Evolutionary conservation across 2,888 invertebrate genomes (phyloP).

Genomic region (Netelia fuscicornis): DNA sequence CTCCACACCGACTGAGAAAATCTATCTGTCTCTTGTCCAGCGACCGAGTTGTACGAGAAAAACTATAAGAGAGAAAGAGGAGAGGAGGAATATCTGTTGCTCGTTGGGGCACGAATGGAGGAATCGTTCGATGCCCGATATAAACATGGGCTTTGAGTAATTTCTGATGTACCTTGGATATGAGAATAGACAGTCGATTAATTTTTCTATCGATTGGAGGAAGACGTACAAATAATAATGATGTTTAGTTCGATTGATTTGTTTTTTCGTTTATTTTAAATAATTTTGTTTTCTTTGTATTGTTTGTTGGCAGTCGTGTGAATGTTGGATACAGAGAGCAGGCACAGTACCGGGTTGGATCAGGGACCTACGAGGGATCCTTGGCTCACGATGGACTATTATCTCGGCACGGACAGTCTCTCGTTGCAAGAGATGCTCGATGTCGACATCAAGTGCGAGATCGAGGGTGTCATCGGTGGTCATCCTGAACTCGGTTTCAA

Average conservation of each 20-base stretch:
- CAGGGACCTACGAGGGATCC: conserved; percentile 83
- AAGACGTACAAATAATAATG: background rate
- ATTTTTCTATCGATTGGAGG: background rate
- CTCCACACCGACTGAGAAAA: conserved; percentile 22
- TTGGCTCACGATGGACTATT: conserved; percentile 86
- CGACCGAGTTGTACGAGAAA: conserved; percentile 18
- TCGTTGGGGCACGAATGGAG: conserved; percentile 32
- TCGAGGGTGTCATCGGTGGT: conserved; percentile 92
- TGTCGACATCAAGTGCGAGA: conserved; percentile 94
- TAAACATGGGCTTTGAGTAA: conserved; percentile 50
- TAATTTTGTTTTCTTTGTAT: conserved; percentile 31
- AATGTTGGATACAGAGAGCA: conserved; percentile 84
- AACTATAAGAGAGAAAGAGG: conserved; percentile 1
- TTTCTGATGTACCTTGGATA: conserved; percentile 1
- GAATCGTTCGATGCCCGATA: conserved; percentile 52
- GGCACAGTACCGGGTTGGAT: conserved; percentile 83
- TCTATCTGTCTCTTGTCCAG: conserved; percentile 29
- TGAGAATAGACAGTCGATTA: background rate
- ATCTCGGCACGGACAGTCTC: conserved; percentile 86
- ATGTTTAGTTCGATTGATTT: background rate
- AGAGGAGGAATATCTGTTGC: conserved; percentile 21
- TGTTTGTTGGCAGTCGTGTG: conserved; percentile 79
- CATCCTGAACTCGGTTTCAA: conserved; percentile 86
- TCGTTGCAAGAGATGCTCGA: conserved; percentile 96
- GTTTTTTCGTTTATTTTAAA: background rate